These are phyloP conservation scores for Adelosebastes latens DNA, from an alignment of 2,797 vertebrate species.

Conservation along the genomic window DNA sequence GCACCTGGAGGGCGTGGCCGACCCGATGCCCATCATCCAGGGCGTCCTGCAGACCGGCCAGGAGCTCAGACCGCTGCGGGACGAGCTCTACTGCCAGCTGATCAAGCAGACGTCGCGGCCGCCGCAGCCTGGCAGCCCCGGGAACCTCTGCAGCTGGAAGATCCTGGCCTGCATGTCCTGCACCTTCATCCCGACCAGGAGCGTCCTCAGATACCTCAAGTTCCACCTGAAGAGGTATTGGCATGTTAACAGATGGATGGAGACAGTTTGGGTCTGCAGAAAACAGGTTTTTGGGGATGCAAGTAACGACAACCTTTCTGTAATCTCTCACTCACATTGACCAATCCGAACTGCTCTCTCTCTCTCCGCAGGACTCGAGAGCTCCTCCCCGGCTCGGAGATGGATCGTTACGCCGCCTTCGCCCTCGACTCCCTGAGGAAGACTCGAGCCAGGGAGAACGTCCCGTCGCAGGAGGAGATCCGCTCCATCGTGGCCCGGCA, in stretches of 20 bases:
- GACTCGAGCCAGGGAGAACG: conserved; percentile 91
- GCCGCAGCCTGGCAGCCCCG: conserved; percentile 84
- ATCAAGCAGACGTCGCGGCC: conserved; percentile 94
- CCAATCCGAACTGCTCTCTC: neutral
- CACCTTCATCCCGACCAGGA: conserved; percentile 90
- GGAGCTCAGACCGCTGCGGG: conserved; percentile 90
- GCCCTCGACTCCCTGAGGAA: conserved; percentile 90
- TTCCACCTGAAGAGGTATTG: conserved; percentile 94
- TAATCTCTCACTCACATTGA: neutral
- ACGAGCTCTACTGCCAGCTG: conserved; percentile 97
- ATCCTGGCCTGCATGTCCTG: conserved; percentile 94
- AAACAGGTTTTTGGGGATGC: neutral
- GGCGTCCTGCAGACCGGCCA: conserved; percentile 92
- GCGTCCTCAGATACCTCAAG: conserved; percentile 93
- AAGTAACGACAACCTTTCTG: neutral
- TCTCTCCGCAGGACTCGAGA: conserved; percentile 86
- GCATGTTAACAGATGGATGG: accelerated
- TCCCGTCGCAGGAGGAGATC: conserved; percentile 94
- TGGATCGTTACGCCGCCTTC: conserved; percentile 92
- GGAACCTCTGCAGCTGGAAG: conserved; percentile 92
- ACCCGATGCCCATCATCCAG: conserved; percentile 92
- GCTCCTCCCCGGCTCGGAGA: conserved; percentile 90
- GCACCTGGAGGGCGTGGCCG: conserved; percentile 90
- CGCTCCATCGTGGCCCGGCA: conserved; percentile 89
- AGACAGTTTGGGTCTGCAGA: neutral